Evolutionary conservation across 2,113 vertebrate genomes (phyloP), one percentile per base, ranked within the genome.

Genomic region (Oophaga pumilio): DNA sequence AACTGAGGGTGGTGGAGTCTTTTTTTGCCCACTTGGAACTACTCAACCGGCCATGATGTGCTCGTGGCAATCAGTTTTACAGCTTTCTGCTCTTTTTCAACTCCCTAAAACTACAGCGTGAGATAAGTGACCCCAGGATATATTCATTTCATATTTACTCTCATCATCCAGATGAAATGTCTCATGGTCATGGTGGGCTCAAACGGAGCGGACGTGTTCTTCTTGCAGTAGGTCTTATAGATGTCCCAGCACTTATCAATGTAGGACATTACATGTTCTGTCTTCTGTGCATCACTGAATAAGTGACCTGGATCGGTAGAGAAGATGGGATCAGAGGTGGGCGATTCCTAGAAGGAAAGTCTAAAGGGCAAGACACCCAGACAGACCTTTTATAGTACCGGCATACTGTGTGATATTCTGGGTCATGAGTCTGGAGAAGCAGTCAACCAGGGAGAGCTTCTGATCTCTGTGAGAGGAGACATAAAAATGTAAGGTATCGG

Each of bases 111-210:
- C 71, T 33, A 33, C 73, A 18, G 17, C 7, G 28, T 20, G 18
- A 50, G 26, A 74, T 6, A 2, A 64, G 62, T n/a, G 22, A 73
- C 14, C 28, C 15, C 28, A 53, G 74, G 22, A 76, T 15, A 56
- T 53, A 81, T 62, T 43, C 18, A 79, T 81, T 22, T 18, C 53
- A 86, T 12, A 53, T 20, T 91, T 92, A 99, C 97, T 26, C 94
- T 94, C 77, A 97, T 88, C 94, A 97, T 95, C 96, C 95, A 97
- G 89, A 99, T 91, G 87, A 99, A 96, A 20, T 97, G 91, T 56
- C 94, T 93, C 92, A 90, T 94, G 85, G 91, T 98, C 95, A 98
- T 93, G 0, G 91, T 94, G 7, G 79, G 87, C 89, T 95, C 95
- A 1, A 92, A 79, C 0, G 92, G 91, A 33, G 90, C 57, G 0